A percentile compares a stretch with the other conserved stretches of the same genome.
Evolutionary conservation across 2,797 vertebrate species (phyloP).

Genomic region (Okamejei kenojei): DNA sequence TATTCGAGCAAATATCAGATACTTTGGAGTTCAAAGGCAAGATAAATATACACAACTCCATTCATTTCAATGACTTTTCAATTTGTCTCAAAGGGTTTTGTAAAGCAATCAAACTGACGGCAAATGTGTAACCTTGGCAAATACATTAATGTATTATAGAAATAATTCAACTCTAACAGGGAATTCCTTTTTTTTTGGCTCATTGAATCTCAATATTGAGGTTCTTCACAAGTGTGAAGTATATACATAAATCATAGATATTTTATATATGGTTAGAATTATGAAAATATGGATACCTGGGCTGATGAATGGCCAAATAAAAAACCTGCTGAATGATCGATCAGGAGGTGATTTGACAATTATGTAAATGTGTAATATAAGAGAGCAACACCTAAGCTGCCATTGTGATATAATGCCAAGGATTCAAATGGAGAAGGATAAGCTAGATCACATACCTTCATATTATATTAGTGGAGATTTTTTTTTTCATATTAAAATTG

Average conservation of each 20-base stretch:
- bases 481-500: neutral
- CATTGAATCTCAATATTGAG: neutral
- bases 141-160: neutral
- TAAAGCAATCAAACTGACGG: neutral
- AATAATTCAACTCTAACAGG: neutral
- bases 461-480: neutral
- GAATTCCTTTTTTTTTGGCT: neutral
- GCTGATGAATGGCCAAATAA: neutral
- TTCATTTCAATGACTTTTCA: neutral
- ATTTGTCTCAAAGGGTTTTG: neutral
- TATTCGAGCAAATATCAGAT: neutral
- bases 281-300: neutral
- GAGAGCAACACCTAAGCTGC: neutral
- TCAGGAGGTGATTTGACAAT: neutral
- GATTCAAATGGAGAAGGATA: neutral
- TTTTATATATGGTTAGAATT: neutral
- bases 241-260: neutral
- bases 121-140: neutral
- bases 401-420: neutral
- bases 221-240: neutral
- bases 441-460: neutral
- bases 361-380: neutral
- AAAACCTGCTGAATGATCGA: neutral
- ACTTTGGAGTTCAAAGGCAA: neutral
- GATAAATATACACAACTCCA: neutral